Evolutionary conservation across 1,140 invertebrate species (phyloP).

Genomic region (Drosophila aff.): DNA sequence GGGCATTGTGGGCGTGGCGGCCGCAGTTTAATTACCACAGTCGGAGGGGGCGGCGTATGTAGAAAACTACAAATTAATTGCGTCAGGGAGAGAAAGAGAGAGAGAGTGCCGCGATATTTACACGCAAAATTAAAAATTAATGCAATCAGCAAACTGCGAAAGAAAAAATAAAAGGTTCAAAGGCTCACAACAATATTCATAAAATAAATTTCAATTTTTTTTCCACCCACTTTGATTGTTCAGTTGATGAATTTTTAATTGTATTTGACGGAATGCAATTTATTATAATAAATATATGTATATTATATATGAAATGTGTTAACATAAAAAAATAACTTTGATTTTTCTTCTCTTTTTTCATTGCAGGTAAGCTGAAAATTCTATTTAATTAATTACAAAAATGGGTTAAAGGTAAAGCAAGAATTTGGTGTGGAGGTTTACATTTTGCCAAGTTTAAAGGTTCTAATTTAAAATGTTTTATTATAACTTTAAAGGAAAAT

Average conservation of each 20-base stretch:
- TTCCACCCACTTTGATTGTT: slow-evolving; percentile 38
- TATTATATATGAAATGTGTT: slow-evolving; percentile 20
- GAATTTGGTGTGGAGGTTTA: neutral
- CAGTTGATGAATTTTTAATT: slow-evolving; percentile 67
- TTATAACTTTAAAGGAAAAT: too few species aligned
- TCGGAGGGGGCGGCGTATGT: slow-evolving; percentile 20
- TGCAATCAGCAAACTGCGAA: slow-evolving; percentile 40
- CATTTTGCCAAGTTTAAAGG: neutral
- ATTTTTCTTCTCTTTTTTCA: slow-evolving; percentile 11
- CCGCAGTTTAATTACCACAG: slow-evolving; percentile 55
- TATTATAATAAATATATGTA: slow-evolving; percentile 46
- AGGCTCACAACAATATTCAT: slow-evolving; percentile 1
- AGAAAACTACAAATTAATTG: slow-evolving; percentile 68
- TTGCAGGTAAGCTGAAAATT: slow-evolving; percentile 51
- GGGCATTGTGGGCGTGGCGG: slow-evolving; percentile 17
- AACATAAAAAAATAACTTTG: slow-evolving; percentile 14
- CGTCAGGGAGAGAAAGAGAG: neutral
- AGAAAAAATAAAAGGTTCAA: slow-evolving; percentile 4
- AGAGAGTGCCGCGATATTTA: slow-evolving; percentile 39
- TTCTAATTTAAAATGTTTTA: neutral
- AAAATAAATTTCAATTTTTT: slow-evolving; percentile 11
- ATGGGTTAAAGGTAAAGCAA: neutral
- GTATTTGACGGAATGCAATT: slow-evolving; percentile 55
- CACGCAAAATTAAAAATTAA: slow-evolving; percentile 74
- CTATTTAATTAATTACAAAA: slow-evolving; percentile 10